Base-by-base conservation (phyloP, 1,140 invertebrate species). In the Mactra quadrangularis region DNA sequence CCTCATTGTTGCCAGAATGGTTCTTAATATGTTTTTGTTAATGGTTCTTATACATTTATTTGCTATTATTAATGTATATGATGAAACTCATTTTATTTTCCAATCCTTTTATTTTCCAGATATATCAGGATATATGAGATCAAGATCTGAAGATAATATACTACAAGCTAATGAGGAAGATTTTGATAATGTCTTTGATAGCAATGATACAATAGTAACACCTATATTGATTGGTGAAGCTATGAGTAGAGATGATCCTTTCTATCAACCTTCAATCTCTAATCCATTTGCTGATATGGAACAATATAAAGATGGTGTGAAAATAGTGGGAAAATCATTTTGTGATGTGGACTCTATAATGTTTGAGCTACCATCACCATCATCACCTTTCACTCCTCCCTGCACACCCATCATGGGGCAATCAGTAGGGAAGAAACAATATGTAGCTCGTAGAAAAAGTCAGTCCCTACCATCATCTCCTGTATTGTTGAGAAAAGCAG, bases 221-320 rank as follows among this genome's bases (percentile, higher is more conserved):
- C 89, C 90, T 17, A 86, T 87, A 47, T 79, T 89, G 17, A 85
- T 93, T 53, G 92, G 91, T 0, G 87, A 92, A 75, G 90, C 87
- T 0, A 93, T 93, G 91, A 92, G 90, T 76, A 87, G 87, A 68
- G 89, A 90, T 71, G 92, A 93, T 82, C 90, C 87, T 38, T 91
- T 91, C 59, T 93, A 93, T 82, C 81, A 85, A 11, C 92, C 92
- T 33, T 83, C 89, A 7, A 85, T 86, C 33, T 82, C 70, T 29
- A 92, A 92, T 81, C 91, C 91, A n/a, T 92, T 92, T 87, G 87
- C 87, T 17, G 78, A 57, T 25, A 87, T 87, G 38, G 85, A 88
- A 64, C 85, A 78, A 4, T 92, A 89, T 60, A 87, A 86, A 57
- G 86, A 89, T 85, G 89, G 91, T 45, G 82, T 83, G 27, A 92